Evolutionary conservation across 2,113 vertebrate species (phyloP).

Genomic region (Eulemur rufifrons): DNA sequence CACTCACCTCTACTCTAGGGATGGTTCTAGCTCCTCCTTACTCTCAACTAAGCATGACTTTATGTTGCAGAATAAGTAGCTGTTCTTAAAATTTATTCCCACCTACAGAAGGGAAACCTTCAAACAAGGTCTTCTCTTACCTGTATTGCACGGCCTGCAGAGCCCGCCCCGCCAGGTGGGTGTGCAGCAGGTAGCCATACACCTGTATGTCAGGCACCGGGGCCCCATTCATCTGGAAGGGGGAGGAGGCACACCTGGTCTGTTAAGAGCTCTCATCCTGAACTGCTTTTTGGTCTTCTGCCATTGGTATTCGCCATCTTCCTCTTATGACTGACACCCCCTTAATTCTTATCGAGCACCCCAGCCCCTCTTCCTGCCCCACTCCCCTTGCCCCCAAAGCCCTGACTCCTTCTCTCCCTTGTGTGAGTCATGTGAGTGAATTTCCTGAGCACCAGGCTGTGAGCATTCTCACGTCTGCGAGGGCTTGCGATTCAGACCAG

Average conservation of each 20-base stretch:
- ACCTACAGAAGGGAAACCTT: background rate
- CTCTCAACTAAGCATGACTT: background rate
- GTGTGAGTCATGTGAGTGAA: background rate
- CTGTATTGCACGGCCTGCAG: constrained; percentile 85
- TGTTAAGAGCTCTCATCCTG: background rate
- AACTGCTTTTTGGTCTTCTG: background rate
- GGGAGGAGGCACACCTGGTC: background rate
- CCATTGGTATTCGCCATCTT: background rate
- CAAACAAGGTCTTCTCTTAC: constrained; percentile 70
- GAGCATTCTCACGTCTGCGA: background rate
- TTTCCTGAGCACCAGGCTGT: background rate
- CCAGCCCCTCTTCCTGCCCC: background rate
- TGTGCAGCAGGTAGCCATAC: constrained; percentile 86
- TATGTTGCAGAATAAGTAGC: background rate
- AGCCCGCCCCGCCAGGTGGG: constrained; percentile 86
- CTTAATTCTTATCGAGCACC: background rate
- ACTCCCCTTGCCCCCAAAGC: background rate
- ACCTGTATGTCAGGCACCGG: constrained; percentile 83
- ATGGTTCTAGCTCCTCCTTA: background rate
- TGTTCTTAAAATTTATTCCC: background rate
- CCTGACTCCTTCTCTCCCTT: background rate
- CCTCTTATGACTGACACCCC: background rate
- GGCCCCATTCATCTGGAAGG: constrained; percentile 80
- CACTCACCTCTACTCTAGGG: background rate
- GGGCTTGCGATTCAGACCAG: background rate